Percentiles rank a stretch among this genome's conserved stretches.
These are phyloP conservation scores for Zonitis immaculata DNA, from an alignment of 2,888 invertebrate genomes.

Conservation along the genomic window DNA sequence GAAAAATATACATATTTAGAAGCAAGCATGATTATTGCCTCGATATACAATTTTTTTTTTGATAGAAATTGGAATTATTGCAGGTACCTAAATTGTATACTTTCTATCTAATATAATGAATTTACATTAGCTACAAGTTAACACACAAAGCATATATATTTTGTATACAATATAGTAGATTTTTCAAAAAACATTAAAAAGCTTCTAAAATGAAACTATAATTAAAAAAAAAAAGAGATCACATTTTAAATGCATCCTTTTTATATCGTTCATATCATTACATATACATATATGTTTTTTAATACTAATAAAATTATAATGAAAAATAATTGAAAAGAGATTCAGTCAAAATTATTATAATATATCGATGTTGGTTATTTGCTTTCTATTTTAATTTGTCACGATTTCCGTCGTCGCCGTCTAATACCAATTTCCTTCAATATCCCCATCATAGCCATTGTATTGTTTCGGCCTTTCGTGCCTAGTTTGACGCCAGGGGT, in stretches of 20 bases:
- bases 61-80: conserved; percentile 19
- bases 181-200: conserved; percentile 16
- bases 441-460: conserved; percentile 22
- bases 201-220: conserved; percentile 21
- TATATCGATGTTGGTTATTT: conserved; percentile 1
- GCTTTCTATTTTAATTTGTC: conserved; percentile 7
- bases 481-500: conserved; percentile 25
- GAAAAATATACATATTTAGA: conserved; percentile 1
- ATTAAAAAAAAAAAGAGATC: conserved; percentile 30
- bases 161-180: conserved; percentile 8
- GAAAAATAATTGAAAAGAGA: no score
- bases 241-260: conserved; percentile 24
- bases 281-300: no score
- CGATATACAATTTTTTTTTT: no score
- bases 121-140: conserved; percentile 19
- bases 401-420: conserved; percentile 24
- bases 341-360: conserved; percentile 17
- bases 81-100: conserved; percentile 26
- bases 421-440: conserved; percentile 26
- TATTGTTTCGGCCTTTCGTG: conserved; percentile 32
- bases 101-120: conserved; percentile 6
- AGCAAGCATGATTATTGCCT: conserved; percentile 12
- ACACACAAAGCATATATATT: conserved; percentile 14
- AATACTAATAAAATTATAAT: no score
- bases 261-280: no score